Percentiles rank a stretch among this genome's conserved stretches.
Evolutionary conservation across 2,888 invertebrate genomes (phyloP).

Genomic region (Leuctra nigra): DNA sequence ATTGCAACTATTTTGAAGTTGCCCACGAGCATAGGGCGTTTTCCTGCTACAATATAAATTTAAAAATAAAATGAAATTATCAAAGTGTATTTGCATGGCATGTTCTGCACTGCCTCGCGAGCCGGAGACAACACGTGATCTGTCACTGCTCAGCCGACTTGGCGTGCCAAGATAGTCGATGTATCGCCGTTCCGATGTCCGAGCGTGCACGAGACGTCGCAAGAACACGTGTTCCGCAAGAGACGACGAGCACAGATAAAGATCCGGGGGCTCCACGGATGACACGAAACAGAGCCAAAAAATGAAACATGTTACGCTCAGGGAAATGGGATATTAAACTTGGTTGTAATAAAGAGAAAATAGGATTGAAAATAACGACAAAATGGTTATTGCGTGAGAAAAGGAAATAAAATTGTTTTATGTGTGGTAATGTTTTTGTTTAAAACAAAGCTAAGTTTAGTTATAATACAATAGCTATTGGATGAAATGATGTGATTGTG

Average conservation of each 20-base stretch:
- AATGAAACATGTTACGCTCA: background rate
- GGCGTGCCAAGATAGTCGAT: too few species aligned
- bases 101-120: too few species aligned
- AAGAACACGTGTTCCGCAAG: background rate
- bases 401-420: constrained; percentile 16
- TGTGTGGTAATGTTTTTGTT: background rate
- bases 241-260: background rate
- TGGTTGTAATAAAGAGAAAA: background rate
- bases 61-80: too few species aligned
- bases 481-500: background rate
- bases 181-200: background rate
- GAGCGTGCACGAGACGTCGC: background rate
- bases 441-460: too few species aligned
- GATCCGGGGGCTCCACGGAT: background rate
- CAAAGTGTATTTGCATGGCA: too few species aligned
- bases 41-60: too few species aligned
- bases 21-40: too few species aligned
- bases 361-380: constrained; percentile 1
- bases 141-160: too few species aligned
- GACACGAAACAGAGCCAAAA: background rate
- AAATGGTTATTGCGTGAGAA: constrained; percentile 20
- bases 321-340: background rate
- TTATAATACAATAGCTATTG: background rate
- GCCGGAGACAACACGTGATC: too few species aligned
- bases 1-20: too few species aligned